Evolutionary conservation across 2,888 invertebrate genomes (phyloP).

Genomic region (Autographa gamma): DNA sequence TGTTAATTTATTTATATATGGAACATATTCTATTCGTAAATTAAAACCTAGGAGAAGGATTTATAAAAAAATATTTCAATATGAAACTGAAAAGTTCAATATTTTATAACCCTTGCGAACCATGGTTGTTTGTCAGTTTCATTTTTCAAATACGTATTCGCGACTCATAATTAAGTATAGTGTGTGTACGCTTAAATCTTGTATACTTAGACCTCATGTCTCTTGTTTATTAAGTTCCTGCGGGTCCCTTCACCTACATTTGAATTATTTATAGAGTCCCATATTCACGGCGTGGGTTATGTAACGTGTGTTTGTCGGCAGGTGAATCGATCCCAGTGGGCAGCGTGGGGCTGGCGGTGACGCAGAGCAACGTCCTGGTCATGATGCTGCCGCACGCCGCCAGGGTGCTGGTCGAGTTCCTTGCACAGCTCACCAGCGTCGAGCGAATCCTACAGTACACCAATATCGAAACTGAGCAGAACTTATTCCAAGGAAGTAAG

Average conservation of each 20-base stretch:
- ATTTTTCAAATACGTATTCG: background rate
- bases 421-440: conserved; percentile 94
- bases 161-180: no score
- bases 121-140: no score
- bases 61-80: no score
- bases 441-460: conserved; percentile 96
- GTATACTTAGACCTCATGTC: background rate
- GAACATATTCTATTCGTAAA: no score
- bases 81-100: no score
- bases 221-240: background rate
- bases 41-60: no score
- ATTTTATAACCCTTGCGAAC: no score
- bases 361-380: conserved; percentile 90
- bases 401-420: conserved; percentile 94
- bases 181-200: background rate
- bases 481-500: conserved; percentile 85
- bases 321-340: conserved; percentile 84
- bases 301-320: conserved; percentile 46
- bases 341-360: conserved; percentile 91
- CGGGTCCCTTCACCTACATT: background rate
- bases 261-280: conserved; percentile 4
- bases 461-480: conserved; percentile 89
- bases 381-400: conserved; percentile 93
- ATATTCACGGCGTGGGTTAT: background rate
- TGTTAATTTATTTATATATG: no score